Conservation (phyloP, 2,113 vertebrate genomes). For the Meleagris gallopavo region DNA sequence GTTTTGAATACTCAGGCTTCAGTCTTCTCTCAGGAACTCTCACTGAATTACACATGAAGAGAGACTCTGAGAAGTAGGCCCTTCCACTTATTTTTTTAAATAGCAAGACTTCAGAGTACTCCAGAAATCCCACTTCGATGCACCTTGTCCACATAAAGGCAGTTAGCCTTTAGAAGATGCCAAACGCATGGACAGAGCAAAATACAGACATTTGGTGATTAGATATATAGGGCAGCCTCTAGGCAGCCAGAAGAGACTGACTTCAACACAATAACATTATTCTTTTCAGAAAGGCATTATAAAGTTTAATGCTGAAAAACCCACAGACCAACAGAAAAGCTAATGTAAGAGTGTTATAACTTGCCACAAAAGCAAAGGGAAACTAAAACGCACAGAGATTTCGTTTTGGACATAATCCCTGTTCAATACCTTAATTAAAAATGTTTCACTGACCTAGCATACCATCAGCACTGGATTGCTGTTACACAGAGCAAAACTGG, state of each 20-base stretch:
- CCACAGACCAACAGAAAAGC: not conserved
- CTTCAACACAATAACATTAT: not conserved
- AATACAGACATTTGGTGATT: fast-evolving
- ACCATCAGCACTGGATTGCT: not conserved
- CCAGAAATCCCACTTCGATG: not conserved
- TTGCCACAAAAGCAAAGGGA: not conserved
- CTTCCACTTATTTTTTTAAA: slow-evolving; percentile 54
- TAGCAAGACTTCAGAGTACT: not conserved
- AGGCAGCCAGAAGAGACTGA: not conserved
- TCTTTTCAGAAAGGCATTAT: not conserved
- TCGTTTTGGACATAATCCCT: not conserved
- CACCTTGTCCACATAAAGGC: not conserved
- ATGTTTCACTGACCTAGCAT: not conserved
- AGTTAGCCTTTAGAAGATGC: not conserved
- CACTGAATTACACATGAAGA: slow-evolving; percentile 69
- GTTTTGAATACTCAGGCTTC: slow-evolving; percentile 21
- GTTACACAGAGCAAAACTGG: not conserved
- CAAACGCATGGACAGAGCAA: not conserved
- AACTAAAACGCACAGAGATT: not conserved
- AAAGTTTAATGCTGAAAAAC: not conserved
- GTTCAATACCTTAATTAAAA: not conserved
- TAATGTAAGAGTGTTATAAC: not conserved
- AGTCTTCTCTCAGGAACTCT: slow-evolving; percentile 50
- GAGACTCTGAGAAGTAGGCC: not conserved
- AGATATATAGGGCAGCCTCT: not conserved